Percentiles rank a stretch among this genome's conserved stretches.
Evolutionary conservation across 2,113 vertebrate genomes (phyloP).

Genomic region (Gallinago media): DNA sequence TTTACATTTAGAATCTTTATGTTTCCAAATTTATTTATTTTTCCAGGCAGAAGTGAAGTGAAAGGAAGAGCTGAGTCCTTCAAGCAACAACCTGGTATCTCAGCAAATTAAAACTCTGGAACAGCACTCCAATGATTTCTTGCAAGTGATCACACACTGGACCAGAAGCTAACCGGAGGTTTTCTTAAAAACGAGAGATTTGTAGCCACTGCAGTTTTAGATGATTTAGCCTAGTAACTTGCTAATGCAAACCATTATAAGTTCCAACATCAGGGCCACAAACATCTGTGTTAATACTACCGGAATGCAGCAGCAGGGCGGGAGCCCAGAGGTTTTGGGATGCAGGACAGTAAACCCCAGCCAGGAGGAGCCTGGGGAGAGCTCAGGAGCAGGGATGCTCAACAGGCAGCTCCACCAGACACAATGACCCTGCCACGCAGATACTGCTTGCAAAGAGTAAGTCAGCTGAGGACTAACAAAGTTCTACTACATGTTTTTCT

Average conservation of each 20-base stretch:
- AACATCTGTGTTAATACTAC: background rate
- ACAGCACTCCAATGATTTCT: background rate
- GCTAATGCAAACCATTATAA: background rate
- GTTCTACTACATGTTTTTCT: background rate
- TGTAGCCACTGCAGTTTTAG: background rate
- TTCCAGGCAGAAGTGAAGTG: background rate
- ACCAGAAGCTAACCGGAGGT: background rate
- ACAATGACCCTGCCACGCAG: background rate
- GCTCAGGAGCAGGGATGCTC: accelerated
- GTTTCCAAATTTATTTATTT: background rate
- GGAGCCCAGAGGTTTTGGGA: background rate
- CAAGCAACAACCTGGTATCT: background rate
- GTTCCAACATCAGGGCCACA: background rate
- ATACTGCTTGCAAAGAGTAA: background rate
- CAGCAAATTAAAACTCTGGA: background rate
- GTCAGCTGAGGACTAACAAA: background rate
- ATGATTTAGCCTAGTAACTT: background rate
- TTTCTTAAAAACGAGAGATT: background rate
- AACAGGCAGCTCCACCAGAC: accelerated
- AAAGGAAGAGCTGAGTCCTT: background rate
- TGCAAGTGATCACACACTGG: background rate
- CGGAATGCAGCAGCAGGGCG: accelerated
- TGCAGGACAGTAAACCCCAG: background rate
- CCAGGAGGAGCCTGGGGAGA: background rate
- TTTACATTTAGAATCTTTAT: background rate